Evolutionary conservation across 2,888 invertebrate species (phyloP), one percentile per base, ranked within the genome.

Genomic region (Brachynemurus nebulosus): DNA sequence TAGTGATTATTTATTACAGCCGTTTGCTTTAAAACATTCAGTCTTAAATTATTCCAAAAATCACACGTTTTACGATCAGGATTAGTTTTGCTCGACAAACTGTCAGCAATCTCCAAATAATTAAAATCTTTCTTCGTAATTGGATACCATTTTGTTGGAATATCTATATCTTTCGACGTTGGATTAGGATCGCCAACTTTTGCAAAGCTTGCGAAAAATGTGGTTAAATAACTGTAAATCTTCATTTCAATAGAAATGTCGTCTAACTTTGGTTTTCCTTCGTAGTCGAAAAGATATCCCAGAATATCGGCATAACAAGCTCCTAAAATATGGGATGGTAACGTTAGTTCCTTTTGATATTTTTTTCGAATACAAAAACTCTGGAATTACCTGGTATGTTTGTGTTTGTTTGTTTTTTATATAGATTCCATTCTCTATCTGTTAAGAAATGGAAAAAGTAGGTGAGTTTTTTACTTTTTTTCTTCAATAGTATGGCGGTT

Each of bases 141-240:
- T 37, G 37, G 37, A 19, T 37, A 19, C 37, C 37, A 37, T 37
- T 37, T 20, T 12, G 20, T 19, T n/a, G 37, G 18, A 12, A 37
- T 16, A 20, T 14, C 12, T 6, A 16, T 16, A 37, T 21, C n/a
- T 11, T 37, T 20, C 5, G 18, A 12, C 9, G 12, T 18, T 4
- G 9, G 12, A 17, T 37, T 37, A 2, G 37, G 20, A 20, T 37
- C 20, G 3, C 9, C n/a, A 3, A 6, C 7, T 37, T 37, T 37
- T 11, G 18, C 37, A 19, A 37, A 37, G 20, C 12, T 37, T 2
- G 20, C 12, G 12, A 37, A n/a, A 7, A 20, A 20, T 18, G 37
- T 37, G 5, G 20, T 20, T n/a, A 37, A 20, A 9, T 20, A 20
- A 37, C 12, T 18, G 18, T 37, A 20, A 9, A 20, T 37, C 20